Percentiles rank a stretch among this genome's conserved stretches.
phyloP scores from a whole-genome alignment of 2,888 invertebrate species.

The Aspidiotus destructor region DNA sequence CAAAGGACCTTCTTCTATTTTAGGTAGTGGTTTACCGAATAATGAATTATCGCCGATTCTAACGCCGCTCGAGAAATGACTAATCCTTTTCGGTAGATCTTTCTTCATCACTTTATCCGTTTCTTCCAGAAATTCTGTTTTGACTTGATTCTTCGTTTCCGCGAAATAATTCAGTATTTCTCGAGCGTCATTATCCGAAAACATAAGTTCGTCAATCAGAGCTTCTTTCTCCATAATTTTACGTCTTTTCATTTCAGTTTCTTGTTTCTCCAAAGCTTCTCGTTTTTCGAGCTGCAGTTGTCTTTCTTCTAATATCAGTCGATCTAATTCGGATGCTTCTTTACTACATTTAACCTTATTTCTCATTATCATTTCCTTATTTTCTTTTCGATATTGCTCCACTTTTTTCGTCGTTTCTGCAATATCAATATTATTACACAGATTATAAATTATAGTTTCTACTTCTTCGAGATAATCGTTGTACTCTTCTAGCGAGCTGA shows the following conservation, averaged over 20 bases:
- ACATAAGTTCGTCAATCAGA: slow-evolving; percentile 89
- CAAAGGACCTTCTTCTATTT: slow-evolving; percentile 65
- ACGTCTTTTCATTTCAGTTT: slow-evolving; percentile 62
- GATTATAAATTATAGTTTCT: slow-evolving; percentile 81
- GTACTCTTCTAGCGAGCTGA: slow-evolving; percentile 67
- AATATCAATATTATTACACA: slow-evolving; percentile 80
- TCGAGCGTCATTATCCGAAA: slow-evolving; percentile 79
- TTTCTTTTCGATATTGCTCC: slow-evolving; percentile 83
- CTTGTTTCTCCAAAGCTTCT: slow-evolving; percentile 58
- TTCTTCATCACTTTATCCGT: slow-evolving; percentile 30
- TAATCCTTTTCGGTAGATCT: slow-evolving; percentile 41
- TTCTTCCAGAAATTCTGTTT: slow-evolving; percentile 50
- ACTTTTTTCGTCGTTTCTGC: slow-evolving; percentile 79
- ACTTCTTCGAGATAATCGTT: slow-evolving; percentile 96
- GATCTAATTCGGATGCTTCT: slow-evolving; percentile 64
- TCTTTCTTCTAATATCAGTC: slow-evolving; percentile 70
- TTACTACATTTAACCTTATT: slow-evolving; percentile 57
- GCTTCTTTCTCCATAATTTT: slow-evolving; percentile 82
- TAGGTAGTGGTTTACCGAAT: slow-evolving; percentile 56
- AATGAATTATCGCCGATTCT: slow-evolving; percentile 35
- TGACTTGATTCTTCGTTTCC: slow-evolving; percentile 44
- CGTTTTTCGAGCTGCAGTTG: slow-evolving; percentile 64
- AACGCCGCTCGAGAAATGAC: slow-evolving; percentile 79
- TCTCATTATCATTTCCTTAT: slow-evolving; percentile 71
- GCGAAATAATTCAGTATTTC: slow-evolving; percentile 76